Conservation (phyloP, 1,140 invertebrate species). For the Philotrypesis tridentata region DNA sequence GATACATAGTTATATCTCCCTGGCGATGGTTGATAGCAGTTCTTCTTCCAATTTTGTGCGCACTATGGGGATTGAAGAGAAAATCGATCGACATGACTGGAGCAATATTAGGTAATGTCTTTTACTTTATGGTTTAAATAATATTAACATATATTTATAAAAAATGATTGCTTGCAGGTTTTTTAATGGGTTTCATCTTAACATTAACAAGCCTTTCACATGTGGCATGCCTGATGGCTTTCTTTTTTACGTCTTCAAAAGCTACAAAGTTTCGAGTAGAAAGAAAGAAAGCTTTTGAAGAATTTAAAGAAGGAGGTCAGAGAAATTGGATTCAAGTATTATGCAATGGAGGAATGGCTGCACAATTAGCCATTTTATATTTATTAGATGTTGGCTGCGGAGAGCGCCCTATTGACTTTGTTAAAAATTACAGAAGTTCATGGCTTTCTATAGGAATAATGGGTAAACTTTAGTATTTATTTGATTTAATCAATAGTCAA, state of each 20-base stretch:
- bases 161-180: constrained; percentile 71
- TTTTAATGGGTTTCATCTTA: constrained; percentile 86
- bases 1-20: constrained; percentile 79
- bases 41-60: constrained; percentile 80
- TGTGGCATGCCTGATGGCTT: constrained; percentile 81
- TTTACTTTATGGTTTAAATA: background rate
- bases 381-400: constrained; percentile 86
- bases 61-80: constrained; percentile 79
- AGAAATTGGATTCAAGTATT: constrained; percentile 94
- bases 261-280: constrained; percentile 85
- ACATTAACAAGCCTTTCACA: constrained; percentile 88
- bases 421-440: constrained; percentile 83
- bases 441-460: constrained; percentile 88
- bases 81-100: constrained; percentile 82
- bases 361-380: constrained; percentile 85
- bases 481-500: background rate
- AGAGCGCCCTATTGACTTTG: constrained; percentile 87
- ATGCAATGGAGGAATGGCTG: constrained; percentile 91
- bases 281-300: constrained; percentile 85
- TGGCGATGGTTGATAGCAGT: constrained; percentile 83
- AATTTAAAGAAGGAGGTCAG: constrained; percentile 91
- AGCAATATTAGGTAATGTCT: constrained; percentile 78
- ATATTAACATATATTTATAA: background rate
- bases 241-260: constrained; percentile 88
- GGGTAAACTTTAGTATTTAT: constrained; percentile 70